Evolutionary conservation across 2,113 vertebrate genomes (phyloP), one percentile per base, ranked within the genome.

Genomic region (Lota lota): DNA sequence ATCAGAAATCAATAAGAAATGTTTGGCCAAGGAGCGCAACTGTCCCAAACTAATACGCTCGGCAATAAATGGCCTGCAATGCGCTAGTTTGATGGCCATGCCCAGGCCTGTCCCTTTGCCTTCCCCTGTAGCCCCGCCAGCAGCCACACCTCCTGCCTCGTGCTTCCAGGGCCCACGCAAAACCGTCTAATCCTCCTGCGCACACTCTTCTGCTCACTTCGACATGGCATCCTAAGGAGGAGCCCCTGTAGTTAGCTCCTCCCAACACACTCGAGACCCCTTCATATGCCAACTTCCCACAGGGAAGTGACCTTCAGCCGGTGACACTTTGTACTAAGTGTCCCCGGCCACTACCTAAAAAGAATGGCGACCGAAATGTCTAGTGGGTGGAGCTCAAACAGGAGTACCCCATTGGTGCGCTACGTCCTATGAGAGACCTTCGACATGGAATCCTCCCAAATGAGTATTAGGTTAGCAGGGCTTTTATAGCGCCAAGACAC

Each of bases 131-230:
- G 5, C 2, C n/a, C 18, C 68, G 68, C 50, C 20, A 66, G 72
- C 75, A 53, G 69, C 66, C 67, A 69, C 82, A 77, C 72, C 65
- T 79, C 58, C 69, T 70, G 70, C 72, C 67, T 70, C 0, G 60
- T 77, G 65, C 62, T 14, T n/a, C 36, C 57, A 73, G 66, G 16
- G 10, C 18, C 60, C 74, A 74, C 61, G 60, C 66, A 69, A 59
- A 19, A 70, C 36, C 0, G 0, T 36, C 76, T 67, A 73, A 84
- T 75, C 70, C 50, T 22, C 63, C 21, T 77, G n/a, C n/a, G n/a
- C 62, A 74, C 61, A 54, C 40, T 64, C 63, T 68, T 56, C 53
- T 7, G 18, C 53, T 18, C 53, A 5, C 53, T 1, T 11, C 6
- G 12, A 47, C 40, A 47, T 47, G 40, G 40, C 64, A 40, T 33